Evolutionary conservation across 2,888 invertebrate genomes (phyloP).

Genomic region (Drosophila melanocephala): DNA sequence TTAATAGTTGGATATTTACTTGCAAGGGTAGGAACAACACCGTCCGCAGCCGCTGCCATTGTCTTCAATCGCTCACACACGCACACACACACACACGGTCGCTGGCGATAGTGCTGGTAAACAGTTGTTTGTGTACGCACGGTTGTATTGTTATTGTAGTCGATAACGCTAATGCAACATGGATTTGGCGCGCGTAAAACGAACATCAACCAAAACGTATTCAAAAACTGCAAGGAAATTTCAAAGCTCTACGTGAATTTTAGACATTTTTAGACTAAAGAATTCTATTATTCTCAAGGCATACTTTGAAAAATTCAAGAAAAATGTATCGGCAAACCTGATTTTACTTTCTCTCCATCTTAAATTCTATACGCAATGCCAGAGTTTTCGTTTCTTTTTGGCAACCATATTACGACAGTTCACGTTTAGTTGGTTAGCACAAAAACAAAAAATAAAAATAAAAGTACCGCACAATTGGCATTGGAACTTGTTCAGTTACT

Average conservation of each 20-base stretch:
- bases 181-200: slow-evolving; percentile 66
- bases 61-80: slow-evolving; percentile 82
- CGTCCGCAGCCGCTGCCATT: slow-evolving; percentile 86
- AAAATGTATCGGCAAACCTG: background rate
- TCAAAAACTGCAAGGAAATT: slow-evolving; percentile 77
- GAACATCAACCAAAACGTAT: slow-evolving; percentile 71
- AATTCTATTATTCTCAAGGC: slow-evolving; percentile 37
- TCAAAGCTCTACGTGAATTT: slow-evolving; percentile 73
- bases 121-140: slow-evolving; percentile 61
- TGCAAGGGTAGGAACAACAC: slow-evolving; percentile 85
- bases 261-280: slow-evolving; percentile 73
- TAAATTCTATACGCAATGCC: slow-evolving; percentile 50
- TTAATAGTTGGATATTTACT: slow-evolving; percentile 79
- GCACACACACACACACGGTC: slow-evolving; percentile 55
- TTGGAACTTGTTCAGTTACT: slow-evolving; percentile 81
- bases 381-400: slow-evolving; percentile 54
- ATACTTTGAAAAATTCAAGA: slow-evolving; percentile 16
- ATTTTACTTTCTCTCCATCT: slow-evolving; percentile 51
- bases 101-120: slow-evolving; percentile 66
- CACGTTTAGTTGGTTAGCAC: slow-evolving; percentile 48
- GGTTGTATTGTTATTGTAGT: slow-evolving; percentile 62
- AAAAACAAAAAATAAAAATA: slow-evolving; percentile 45
- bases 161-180: slow-evolving; percentile 67
- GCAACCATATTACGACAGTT: slow-evolving; percentile 75
- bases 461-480: slow-evolving; percentile 61